A percentile compares a stretch with the other conserved stretches of the same genome.
These are phyloP conservation scores for Argyresthia albistria DNA, from an alignment of 2,888 invertebrate genomes.

Conservation along the genomic window DNA sequence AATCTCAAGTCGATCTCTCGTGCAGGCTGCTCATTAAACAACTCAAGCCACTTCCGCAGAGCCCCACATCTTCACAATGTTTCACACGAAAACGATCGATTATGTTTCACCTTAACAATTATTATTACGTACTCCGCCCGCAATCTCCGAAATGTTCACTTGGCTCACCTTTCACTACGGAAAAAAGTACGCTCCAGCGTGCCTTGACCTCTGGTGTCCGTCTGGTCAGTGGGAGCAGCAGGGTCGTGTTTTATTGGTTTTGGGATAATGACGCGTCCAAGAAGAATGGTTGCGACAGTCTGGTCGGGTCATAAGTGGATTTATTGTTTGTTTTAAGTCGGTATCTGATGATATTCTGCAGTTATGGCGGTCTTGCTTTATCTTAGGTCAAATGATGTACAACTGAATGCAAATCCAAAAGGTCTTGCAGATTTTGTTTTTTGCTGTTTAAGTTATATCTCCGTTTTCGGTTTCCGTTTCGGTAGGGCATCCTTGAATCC, in stretches of 20 bases:
- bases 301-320: neutral
- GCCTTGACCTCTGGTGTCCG: neutral
- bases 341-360: too few species aligned
- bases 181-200: neutral
- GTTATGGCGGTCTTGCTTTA: too few species aligned
- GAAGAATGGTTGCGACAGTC: neutral
- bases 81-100: neutral
- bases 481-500: too few species aligned
- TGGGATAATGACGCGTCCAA: neutral
- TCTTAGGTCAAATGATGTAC: too few species aligned
- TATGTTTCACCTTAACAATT: conserved; percentile 1
- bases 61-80: neutral
- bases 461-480: too few species aligned
- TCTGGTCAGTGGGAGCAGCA: neutral
- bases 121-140: neutral
- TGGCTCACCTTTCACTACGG: conserved; percentile 1
- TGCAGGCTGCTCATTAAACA: too few species aligned
- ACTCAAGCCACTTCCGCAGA: too few species aligned
- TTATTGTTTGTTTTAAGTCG: neutral
- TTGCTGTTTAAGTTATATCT: too few species aligned
- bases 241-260: neutral
- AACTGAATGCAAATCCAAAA: too few species aligned
- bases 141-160: neutral
- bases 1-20: too few species aligned
- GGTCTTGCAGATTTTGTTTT: too few species aligned